Evolutionary conservation across 2,888 invertebrate species (phyloP), one percentile per base, ranked within the genome.

Genomic region (Shargacucullia verbasci): DNA sequence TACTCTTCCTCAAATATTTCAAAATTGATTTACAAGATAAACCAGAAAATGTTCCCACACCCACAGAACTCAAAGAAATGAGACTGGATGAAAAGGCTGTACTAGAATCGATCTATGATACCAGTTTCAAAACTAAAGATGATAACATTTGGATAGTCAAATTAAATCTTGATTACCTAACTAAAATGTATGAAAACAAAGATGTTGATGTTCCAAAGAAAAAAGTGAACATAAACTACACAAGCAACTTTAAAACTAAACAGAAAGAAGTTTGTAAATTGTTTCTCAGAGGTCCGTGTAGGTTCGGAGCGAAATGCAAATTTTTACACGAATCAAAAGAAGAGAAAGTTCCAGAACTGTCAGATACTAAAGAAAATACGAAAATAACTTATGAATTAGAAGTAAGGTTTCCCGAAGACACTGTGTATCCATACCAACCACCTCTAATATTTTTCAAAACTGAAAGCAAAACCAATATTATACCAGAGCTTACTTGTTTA

Each of bases 51-150:
- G 81, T 93, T 54, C 89, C 95, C 0, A 85, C 94, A 4, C 85
- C 88, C 63, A 79, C 91, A 2, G 96, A 96, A 75, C 80, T 96
- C 37, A 66, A 95, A 27, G 96, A 96, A 83, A 95, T 96, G 89
- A 94, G 96, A 59, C 88, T 87, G 9, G 97, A 97, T 54, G 97
- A 98, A 80, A 96, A 95, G 84, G 95, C 95, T 64, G 97, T 96
- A 0, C 86, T 98, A 31, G 95, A 96, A 86, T 97, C 97, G 12
- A 97, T 97, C 66, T 98, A 97, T 76, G 97, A 97, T 59, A 89
- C 94, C 29, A 93, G 94, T 29, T 97, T 97, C 82, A 94, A 91
- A 76, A 96, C 96, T 61, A 96, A 96, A 82, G 96, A 97, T 53
- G 92, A 94, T 50, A 95, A 97, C 87, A 94, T 97, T 13, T 98